Base-by-base conservation (phyloP, 2,113 vertebrate genomes). In the Dunckerocampus dactyliophorus region DNA sequence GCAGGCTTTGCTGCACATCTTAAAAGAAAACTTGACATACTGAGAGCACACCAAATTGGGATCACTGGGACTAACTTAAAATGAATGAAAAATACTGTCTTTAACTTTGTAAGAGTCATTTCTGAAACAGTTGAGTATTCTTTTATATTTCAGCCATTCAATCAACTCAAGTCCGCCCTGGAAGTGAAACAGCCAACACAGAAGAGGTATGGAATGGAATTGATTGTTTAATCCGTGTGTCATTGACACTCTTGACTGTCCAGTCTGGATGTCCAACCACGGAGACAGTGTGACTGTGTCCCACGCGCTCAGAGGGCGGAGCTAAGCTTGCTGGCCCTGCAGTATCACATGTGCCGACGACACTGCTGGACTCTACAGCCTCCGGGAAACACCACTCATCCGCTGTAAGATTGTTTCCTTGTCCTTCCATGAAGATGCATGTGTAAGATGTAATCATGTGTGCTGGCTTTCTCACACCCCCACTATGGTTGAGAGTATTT, bases 311-410 rank as follows among this genome's bases (percentile, higher is more conserved):
- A 55, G 53, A 58, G 47, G 1, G 80, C 88, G 12, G 89, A 89
- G 59, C 69, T 89, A 14, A 5, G 21, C 47, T 81, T 91, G 19
- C 77, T 91, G 46, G 72, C 67, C 3, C 79, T 89, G 69, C 84
- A 89, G 71, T 76, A 76, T 60, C 31, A 28, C 48, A 76, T 89
- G 81, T 89, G 84, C 64, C 71, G 51, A 58, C 82, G 85, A 47
- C 74, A 89, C 73, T 83, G 81, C 79, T 86, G 86, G 87, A 19
- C 62, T 76, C 37, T 67, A 20, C 65, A 17, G 2, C 2, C n/a
- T 62, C 51, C 4, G 17, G 59, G 52, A 67, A 83, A 17, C 60
- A 19, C 22, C 58, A 66, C 13, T 45, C 4, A 24, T 1, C 12
- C 45, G 4, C 3, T 16, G 62, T 50, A 12, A 63, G 45, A 16